A percentile compares a stretch with the other conserved stretches of the same genome.
These are phyloP conservation scores for Epinephelus moara DNA, from an alignment of 2,113 vertebrate species.

Conservation along the genomic window DNA sequence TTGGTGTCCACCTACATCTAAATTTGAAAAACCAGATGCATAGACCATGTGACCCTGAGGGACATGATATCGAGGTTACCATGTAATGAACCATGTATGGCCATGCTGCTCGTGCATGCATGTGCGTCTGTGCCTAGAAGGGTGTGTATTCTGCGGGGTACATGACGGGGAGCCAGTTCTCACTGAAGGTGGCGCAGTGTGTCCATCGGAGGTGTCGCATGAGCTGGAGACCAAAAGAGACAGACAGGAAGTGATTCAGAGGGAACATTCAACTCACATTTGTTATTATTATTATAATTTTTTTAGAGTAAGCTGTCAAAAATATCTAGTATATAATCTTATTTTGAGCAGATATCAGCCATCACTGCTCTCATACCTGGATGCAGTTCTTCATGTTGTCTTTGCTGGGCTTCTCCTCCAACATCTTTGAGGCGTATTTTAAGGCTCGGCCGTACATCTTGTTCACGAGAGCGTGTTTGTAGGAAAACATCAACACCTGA, in stretches of 20 bases:
- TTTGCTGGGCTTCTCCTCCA: constrained; percentile 97
- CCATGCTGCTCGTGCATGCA: constrained; percentile 33
- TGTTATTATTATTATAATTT: not conserved
- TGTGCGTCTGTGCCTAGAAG: constrained; percentile 84
- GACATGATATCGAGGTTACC: constrained; percentile 39
- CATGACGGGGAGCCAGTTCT: constrained; percentile 98
- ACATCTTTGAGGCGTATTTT: constrained; percentile 94
- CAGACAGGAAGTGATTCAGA: not conserved
- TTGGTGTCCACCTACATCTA: constrained; percentile 36
- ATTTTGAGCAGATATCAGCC: not conserved
- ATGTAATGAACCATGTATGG: constrained; percentile 38
- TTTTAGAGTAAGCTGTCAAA: not conserved
- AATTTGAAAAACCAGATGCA: constrained; percentile 43
- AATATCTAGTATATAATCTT: not conserved
- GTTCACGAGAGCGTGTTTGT: constrained; percentile 96
- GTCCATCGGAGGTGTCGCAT: constrained; percentile 96
- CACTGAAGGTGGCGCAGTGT: constrained; percentile 93
- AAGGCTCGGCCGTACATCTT: constrained; percentile 96
- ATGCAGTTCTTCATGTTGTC: constrained; percentile 98
- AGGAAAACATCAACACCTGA: constrained; percentile 96
- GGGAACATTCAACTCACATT: not conserved
- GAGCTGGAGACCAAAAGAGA: constrained; percentile 81
- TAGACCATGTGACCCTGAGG: constrained; percentile 71
- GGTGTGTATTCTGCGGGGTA: constrained; percentile 94
- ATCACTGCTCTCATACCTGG: constrained; percentile 83